Evolutionary conservation across 2,113 vertebrate species (phyloP), one percentile per base, ranked within the genome.

Genomic region (Clinocottus analis): DNA sequence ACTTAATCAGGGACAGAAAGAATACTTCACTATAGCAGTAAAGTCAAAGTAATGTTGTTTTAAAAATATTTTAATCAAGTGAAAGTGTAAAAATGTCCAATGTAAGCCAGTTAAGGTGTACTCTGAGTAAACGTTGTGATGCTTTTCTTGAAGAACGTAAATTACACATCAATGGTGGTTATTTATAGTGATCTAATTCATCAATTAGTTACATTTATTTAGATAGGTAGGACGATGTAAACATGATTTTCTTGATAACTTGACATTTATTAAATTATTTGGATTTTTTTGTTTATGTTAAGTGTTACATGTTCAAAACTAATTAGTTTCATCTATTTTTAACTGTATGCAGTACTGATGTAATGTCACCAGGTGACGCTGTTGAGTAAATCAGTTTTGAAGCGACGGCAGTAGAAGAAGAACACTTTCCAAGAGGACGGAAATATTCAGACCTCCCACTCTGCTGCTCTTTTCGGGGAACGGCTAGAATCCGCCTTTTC

Each of bases 391-490:
- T 25, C 21, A 3, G 35, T 10, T 29, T 39, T 11, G 25, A 45
- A 12, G 31, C 41, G n/a, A 21, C 0, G 14, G 16, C 1, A 7
- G 21, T 1, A 76, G 49, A 43, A 76, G 23, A 75, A n/a, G 1
- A 19, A n/a, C n/a, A n/a, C 47, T 8, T 16, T 43, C 25, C 9
- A 31, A 75, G 56, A 39, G 1, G 9, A 45, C 7, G 0, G 12
- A 37, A 41, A 70, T 0, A 0, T 0, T 0, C n/a, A 45, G 85
- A 85, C 7, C 16, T 79, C 39, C 29, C 85, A 83, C 88, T 79
- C 67, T 37, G 79, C 8, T 75, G 9, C 5, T 31, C 6, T 66
- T 67, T 65, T 21, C 5, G 16, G 17, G 16, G 11, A 31, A 7
- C 3, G 3, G 35, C n/a, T 17, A 2, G 21, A 7, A 17, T 25